A percentile compares a stretch with the other conserved stretches of the same genome.
Evolutionary conservation across 2,888 invertebrate genomes (phyloP).

Genomic region (Ophonus ardosiacus): DNA sequence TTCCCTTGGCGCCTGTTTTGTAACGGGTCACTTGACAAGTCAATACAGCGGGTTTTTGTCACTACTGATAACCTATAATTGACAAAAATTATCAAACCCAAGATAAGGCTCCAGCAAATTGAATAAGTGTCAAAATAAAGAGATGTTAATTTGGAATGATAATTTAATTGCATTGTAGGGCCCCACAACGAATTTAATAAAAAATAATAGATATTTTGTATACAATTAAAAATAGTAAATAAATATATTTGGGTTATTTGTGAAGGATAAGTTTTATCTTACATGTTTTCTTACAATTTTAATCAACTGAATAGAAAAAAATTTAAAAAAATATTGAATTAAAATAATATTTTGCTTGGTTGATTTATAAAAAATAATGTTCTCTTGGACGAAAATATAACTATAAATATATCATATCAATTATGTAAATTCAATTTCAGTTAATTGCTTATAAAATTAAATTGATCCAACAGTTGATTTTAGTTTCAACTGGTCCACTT

Average conservation of each 20-base stretch:
- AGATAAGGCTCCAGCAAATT: conserved; percentile 25
- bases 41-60: conserved; percentile 41
- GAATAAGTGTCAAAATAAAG: conserved; percentile 11
- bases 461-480: no score
- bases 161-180: neutral
- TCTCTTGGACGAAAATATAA: no score
- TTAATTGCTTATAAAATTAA: no score
- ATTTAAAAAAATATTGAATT: neutral
- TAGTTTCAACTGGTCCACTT: no score
- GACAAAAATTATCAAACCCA: conserved; percentile 47
- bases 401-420: no score
- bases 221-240: neutral
- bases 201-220: neutral
- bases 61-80: conserved; percentile 51
- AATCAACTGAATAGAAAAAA: neutral
- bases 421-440: no score
- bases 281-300: neutral
- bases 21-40: conserved; percentile 47
- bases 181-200: neutral
- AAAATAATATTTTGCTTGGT: no score
- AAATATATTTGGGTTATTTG: neutral
- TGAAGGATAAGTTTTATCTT: neutral
- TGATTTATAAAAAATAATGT: no score
- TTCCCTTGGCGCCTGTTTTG: conserved; percentile 32
- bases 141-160: neutral